Evolutionary conservation across 2,888 invertebrate genomes (phyloP), one percentile per base, ranked within the genome.

Genomic region (Ptychoptera contaminata): DNA sequence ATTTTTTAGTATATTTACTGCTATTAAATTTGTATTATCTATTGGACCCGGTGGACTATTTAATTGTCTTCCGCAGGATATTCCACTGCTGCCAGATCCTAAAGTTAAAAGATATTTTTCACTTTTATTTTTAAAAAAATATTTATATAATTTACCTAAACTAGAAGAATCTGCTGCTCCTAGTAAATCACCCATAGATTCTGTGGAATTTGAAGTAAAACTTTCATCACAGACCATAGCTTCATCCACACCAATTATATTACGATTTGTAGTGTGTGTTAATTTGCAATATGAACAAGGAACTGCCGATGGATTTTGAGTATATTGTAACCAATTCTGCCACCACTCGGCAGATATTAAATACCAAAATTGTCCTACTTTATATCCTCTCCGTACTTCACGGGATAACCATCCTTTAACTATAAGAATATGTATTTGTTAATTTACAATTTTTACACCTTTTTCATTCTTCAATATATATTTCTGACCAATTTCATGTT

Each of bases 301-400:
- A 9, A 57, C 58, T n/a, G 60, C 58, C 32, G 59, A 56, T 43
- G 60, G 61, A 39, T 56, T 56, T 48, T 65, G 69, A n/a, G 82
- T 76, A 66, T 86, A 80, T 36, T 74, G 73, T 44, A 71, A 65
- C 92, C 91, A 92, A 11, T 68, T 67, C 48, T 74, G 74, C 90
- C 90, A 92, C 92, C 92, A 92, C 53, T 82, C 81, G 39, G 79
- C 77, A 1, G 80, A 74, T 47, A 91, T 75, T 49, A 92, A 73
- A 70, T 88, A 91, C 88, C 90, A 91, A 65, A 86, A 82, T 66
- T 90, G 87, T 0, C 87, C 88, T 44, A 82, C 77, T 39, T 76
- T 68, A 58, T 82, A 78, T 0, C 86, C 84, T 39, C 84, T 73
- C 40, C 74, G 69, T 52, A 79, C 78, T 59, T 85, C 86, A 37